phyloP scores from a whole-genome alignment of 2,888 invertebrate genomes.

The Erebia ligea region DNA sequence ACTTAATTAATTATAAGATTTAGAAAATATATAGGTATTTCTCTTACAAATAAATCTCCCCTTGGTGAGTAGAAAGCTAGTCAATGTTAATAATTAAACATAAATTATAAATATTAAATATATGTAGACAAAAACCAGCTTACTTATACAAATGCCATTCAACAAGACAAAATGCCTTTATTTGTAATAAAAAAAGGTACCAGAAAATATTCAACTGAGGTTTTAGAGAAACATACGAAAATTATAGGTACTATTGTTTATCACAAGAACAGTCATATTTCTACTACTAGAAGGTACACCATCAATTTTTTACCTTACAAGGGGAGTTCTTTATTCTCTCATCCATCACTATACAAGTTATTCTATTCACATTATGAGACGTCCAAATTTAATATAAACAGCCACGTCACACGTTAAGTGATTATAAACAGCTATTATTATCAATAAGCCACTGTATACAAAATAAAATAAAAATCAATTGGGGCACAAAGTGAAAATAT shows the following conservation, averaged over 20 bases:
- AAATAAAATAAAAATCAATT: constrained; percentile 79
- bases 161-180: constrained; percentile 27
- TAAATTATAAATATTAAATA: constrained; percentile 24
- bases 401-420: constrained; percentile 72
- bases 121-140: constrained; percentile 18
- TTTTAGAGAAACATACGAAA: constrained; percentile 29
- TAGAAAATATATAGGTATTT: constrained; percentile 26
- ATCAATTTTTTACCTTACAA: constrained; percentile 78
- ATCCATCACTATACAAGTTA: constrained; percentile 75
- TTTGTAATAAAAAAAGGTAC: constrained; percentile 17
- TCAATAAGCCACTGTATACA: constrained; percentile 78
- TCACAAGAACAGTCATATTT: constrained; percentile 32
- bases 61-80: constrained; percentile 41
- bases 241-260: constrained; percentile 24
- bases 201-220: constrained; percentile 20
- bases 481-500: constrained; percentile 71
- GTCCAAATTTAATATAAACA: constrained; percentile 62
- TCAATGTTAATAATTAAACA: constrained; percentile 35
- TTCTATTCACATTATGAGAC: constrained; percentile 71
- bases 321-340: constrained; percentile 76
- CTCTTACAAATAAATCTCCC: constrained; percentile 43
- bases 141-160: constrained; percentile 22
- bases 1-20: constrained; percentile 9
- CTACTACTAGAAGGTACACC: constrained; percentile 52
- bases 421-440: constrained; percentile 71